Conservation (phyloP, 2,888 invertebrate genomes). For the Crossocerus cetratus region DNA sequence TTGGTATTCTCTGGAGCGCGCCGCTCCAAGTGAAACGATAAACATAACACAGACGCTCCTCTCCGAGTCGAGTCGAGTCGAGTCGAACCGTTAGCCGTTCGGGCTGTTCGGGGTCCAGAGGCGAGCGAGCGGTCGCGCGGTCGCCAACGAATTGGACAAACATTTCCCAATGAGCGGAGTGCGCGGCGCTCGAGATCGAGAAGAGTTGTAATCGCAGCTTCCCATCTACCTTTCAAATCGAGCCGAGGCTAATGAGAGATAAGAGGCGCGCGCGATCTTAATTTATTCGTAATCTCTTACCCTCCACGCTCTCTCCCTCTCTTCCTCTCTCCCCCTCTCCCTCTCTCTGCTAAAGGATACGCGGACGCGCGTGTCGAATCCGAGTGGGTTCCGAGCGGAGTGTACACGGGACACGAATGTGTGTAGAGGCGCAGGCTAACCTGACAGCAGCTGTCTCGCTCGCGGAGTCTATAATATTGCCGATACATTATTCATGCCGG, state of each 20-base stretch:
- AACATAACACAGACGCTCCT: no score
- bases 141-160: no score
- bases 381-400: no score
- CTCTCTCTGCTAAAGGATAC: no score
- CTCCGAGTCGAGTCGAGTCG: no score
- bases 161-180: constrained; percentile 1
- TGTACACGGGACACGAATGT: no score
- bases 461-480: constrained; percentile 31
- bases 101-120: no score
- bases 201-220: no score
- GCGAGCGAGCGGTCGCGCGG: no score
- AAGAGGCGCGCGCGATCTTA: constrained; percentile 40
- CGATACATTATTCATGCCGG: constrained; percentile 60
- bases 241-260: background rate
- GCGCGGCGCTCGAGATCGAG: no score
- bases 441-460: constrained; percentile 56
- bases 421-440: background rate
- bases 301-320: background rate
- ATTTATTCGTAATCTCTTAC: constrained; percentile 52
- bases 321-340: background rate
- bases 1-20: constrained; percentile 36
- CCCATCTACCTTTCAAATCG: background rate
- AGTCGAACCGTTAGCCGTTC: no score
- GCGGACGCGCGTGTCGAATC: no score
- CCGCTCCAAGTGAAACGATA: constrained; percentile 15